phyloP scores from a whole-genome alignment of 2,797 vertebrate genomes.

The Sebastes trivittatus region DNA sequence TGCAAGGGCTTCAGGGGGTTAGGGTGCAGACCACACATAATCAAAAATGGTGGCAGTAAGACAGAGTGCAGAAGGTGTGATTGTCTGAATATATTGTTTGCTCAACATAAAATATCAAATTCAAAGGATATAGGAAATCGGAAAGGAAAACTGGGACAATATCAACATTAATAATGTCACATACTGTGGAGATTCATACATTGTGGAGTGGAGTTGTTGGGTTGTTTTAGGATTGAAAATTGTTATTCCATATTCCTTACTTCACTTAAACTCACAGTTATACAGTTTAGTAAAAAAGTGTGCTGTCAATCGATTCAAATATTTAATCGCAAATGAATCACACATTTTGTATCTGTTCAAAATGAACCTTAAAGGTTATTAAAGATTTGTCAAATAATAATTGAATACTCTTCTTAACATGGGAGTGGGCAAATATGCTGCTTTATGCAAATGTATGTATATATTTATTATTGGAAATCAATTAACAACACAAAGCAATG shows the following conservation, averaged over 20 bases:
- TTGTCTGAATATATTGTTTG: not conserved
- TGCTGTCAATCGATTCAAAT: too few relatives aligned
- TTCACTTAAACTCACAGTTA: not conserved
- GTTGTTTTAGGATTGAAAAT: not conserved
- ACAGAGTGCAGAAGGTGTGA: not conserved
- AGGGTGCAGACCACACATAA: conserved; percentile 27
- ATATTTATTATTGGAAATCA: too few relatives aligned
- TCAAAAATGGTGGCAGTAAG: conserved; percentile 3
- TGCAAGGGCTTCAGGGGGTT: not conserved
- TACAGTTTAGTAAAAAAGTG: not conserved
- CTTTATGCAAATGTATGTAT: too few relatives aligned
- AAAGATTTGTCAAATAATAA: too few relatives aligned
- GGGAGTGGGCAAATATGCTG: too few relatives aligned
- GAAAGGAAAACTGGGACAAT: not conserved
- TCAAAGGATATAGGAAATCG: conserved; percentile 7
- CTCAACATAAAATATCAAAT: not conserved
- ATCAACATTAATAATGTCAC: not conserved
- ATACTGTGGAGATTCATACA: not conserved
- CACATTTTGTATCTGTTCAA: too few relatives aligned
- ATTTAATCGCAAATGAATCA: too few relatives aligned
- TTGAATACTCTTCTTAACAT: too few relatives aligned
- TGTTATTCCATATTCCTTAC: not conserved
- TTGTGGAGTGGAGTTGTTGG: not conserved
- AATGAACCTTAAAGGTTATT: too few relatives aligned
- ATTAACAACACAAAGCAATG: too few relatives aligned